Evolutionary conservation across 2,888 invertebrate genomes (phyloP).

Genomic region (Drosophila algonquin): DNA sequence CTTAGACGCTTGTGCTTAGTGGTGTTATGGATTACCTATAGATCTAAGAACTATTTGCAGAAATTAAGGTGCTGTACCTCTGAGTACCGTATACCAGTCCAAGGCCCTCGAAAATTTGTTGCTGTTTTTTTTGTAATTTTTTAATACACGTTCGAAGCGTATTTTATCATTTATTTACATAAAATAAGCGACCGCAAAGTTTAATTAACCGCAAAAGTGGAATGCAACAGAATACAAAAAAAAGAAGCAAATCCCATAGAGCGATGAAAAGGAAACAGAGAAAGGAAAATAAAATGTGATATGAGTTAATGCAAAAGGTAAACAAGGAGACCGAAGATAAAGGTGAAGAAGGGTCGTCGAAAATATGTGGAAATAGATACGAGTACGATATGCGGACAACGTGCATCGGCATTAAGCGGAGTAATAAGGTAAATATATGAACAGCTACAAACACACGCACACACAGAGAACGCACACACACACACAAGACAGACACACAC

Average conservation of each 20-base stretch:
- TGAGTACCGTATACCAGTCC: too few species aligned
- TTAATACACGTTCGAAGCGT: background rate
- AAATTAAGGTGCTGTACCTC: too few species aligned
- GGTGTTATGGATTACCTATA: too few species aligned
- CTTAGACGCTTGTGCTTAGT: too few species aligned
- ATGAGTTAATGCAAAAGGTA: slow-evolving; percentile 54
- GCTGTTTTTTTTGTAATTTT: too few species aligned
- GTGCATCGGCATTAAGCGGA: slow-evolving; percentile 34
- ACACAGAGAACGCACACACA: too few species aligned
- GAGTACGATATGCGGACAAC: slow-evolving; percentile 4
- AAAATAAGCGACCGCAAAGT: slow-evolving; percentile 50
- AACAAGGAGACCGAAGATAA: slow-evolving; percentile 41
- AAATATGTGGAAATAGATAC: slow-evolving; percentile 40
- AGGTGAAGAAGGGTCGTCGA: slow-evolving; percentile 8
- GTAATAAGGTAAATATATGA: slow-evolving; percentile 48
- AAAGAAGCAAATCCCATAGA: slow-evolving; percentile 15
- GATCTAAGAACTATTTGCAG: too few species aligned
- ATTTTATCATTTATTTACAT: slow-evolving; percentile 59
- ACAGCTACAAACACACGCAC: slow-evolving; percentile 13
- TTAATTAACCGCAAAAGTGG: slow-evolving; percentile 63
- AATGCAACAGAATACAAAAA: slow-evolving; percentile 16
- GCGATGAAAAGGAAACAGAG: slow-evolving; percentile 16
- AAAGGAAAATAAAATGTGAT: slow-evolving; percentile 40
- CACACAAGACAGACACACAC: too few species aligned
- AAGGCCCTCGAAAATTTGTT: too few species aligned